These are phyloP conservation scores for Acanthopleura granulata DNA, from an alignment of 2,888 invertebrate genomes.

Conservation along the genomic window DNA sequence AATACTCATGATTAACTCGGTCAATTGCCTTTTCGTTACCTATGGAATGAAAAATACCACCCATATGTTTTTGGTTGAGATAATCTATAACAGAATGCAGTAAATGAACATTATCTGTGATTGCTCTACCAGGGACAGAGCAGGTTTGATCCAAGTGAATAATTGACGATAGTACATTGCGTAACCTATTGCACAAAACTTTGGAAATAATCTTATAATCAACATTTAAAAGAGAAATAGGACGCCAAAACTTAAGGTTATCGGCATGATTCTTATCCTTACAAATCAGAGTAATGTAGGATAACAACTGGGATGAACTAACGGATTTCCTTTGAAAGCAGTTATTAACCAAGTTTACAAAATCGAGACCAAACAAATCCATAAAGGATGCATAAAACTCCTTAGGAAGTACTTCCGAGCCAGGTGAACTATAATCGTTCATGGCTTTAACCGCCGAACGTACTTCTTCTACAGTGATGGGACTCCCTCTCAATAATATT, in stretches of 20 bases:
- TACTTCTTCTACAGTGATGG: conserved; percentile 3
- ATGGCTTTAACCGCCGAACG: conserved; percentile 4
- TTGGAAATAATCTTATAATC: conserved; percentile 12
- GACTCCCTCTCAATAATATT: neutral
- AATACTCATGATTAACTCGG: neutral
- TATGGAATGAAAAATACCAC: neutral
- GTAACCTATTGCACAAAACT: conserved; percentile 4
- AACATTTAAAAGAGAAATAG: neutral
- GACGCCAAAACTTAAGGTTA: conserved; percentile 17
- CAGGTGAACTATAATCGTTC: conserved; percentile 18
- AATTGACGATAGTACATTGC: neutral
- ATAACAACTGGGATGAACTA: neutral
- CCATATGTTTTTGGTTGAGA: neutral
- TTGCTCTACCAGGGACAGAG: conserved; percentile 9
- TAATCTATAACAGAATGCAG: neutral
- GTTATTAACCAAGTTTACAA: neutral
- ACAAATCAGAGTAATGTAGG: neutral
- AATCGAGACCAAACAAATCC: conserved; percentile 1
- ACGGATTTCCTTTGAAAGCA: neutral
- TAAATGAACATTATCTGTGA: neutral
- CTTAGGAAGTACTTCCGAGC: conserved; percentile 14
- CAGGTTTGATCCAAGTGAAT: neutral
- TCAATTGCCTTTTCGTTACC: conserved; percentile 4
- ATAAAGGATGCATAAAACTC: conserved; percentile 23
- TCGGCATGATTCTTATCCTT: neutral